Evolutionary conservation across 2,888 invertebrate species (phyloP), one percentile per base, ranked within the genome.

Genomic region (Oxycera nigricornis): DNA sequence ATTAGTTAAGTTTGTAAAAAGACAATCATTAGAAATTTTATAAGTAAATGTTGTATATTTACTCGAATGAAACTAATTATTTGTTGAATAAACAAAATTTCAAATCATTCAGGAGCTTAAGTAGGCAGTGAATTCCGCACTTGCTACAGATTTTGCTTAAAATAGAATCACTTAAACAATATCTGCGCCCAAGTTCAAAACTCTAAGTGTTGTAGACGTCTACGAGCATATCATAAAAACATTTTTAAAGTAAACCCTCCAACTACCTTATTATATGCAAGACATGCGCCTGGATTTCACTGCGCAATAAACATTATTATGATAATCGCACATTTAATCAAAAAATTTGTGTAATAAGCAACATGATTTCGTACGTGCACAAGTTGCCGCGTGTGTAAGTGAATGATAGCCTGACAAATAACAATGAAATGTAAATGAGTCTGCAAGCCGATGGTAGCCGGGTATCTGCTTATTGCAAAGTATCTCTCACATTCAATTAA

Each of bases 401-500:
- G 74, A 76, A 76, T 76, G 62, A 72, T 73, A 67, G 65, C 72
- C 74, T 76, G 76, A 73, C 74, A 76, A 76, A 72, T 73, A 72
- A 70, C 70, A 70, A 70, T 70, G 70, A 70, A 70, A 70, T 70
- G 70, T 55, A 70, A 70, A 70, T 52, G 52, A 70, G 55, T 31
- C 17, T 70, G 52, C 17, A 46, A 26, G 28, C 24, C 9, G 35
- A 68, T 46, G 50, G 55, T 65, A 65, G 65, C 65, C 6, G 41
- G 9, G 17, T 35, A 17, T 20, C 17, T 50, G 50, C 28, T 1
- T 52, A 11, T 17, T 46, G 31, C 20, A 30, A 55, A 52, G 52
- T 55, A 70, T 55, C 70, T 55, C 76, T 74, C 76, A 73, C 67
- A 76, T 72, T 76, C 76, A 76, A 76, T 76, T 76, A 76, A 74